Percentiles rank a stretch among this genome's conserved stretches.
These are phyloP conservation scores for Chromobotia macracanthus DNA, from an alignment of 2,797 vertebrate genomes.

Conservation along the genomic window DNA sequence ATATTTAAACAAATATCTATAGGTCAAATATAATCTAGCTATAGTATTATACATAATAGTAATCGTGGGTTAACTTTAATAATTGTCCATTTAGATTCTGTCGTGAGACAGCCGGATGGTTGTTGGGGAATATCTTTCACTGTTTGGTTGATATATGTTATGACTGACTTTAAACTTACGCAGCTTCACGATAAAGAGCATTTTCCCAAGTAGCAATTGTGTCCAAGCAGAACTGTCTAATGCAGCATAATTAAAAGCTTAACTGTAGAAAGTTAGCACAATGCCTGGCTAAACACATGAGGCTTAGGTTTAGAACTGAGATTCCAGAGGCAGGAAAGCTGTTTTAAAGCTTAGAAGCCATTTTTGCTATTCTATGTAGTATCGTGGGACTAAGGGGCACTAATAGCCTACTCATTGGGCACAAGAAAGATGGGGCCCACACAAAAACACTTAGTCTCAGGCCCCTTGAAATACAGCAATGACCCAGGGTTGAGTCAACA, in stretches of 20 bases:
- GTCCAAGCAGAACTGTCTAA: not conserved
- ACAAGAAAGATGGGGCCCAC: no score
- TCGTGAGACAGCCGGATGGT: not conserved
- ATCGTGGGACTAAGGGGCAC: no score
- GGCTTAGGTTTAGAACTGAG: not conserved
- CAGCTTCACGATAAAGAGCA: no score
- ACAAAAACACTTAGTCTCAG: no score
- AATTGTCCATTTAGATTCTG: not conserved
- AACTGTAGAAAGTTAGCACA: not conserved
- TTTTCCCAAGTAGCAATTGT: not conserved
- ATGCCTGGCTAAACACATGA: not conserved
- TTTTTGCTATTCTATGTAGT: not conserved
- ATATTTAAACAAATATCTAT: conserved; percentile 26
- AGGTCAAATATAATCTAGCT: not conserved
- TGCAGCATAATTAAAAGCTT: not conserved
- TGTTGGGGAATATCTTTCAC: not conserved
- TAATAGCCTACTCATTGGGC: no score
- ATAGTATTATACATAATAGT: not conserved
- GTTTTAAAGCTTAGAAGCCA: not conserved
- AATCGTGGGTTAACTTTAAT: not conserved
- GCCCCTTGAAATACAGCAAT: not conserved
- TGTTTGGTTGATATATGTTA: not conserved
- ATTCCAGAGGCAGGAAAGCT: not conserved
- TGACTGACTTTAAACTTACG: not conserved
- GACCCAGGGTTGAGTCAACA: not conserved